phyloP scores from a whole-genome alignment of 2,888 invertebrate genomes.

The Caenorhabditis sp. region DNA sequence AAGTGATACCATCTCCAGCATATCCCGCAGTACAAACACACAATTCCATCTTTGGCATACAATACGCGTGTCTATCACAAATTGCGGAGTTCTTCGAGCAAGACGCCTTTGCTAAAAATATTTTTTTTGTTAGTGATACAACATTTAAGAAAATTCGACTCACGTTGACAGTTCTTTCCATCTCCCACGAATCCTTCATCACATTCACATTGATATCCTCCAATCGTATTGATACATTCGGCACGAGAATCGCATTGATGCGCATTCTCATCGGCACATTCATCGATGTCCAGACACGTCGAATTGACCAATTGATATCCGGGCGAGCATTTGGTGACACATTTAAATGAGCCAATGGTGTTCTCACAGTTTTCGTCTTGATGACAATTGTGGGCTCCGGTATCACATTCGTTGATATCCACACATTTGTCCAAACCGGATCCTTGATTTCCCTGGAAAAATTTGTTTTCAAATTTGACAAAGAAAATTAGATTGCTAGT shows the following conservation, averaged over 20 bases:
- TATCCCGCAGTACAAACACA: slow-evolving; percentile 66
- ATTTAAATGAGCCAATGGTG: slow-evolving; percentile 58
- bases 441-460: slow-evolving; percentile 36
- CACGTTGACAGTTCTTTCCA: slow-evolving; percentile 61
- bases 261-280: slow-evolving; percentile 42
- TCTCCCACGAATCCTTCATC: slow-evolving; percentile 64
- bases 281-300: slow-evolving; percentile 60
- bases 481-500: no score
- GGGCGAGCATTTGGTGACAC: slow-evolving; percentile 56
- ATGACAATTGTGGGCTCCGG: slow-evolving; percentile 73
- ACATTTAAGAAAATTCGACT: no score
- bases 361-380: slow-evolving; percentile 58
- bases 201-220: slow-evolving; percentile 61
- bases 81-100: slow-evolving; percentile 59
- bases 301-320: slow-evolving; percentile 53
- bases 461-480: no score
- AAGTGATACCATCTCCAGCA: slow-evolving; percentile 64
- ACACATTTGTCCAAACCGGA: slow-evolving; percentile 56
- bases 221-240: slow-evolving; percentile 60
- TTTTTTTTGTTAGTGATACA: no score
- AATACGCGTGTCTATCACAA: slow-evolving; percentile 67
- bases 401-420: slow-evolving; percentile 67
- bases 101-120: slow-evolving; percentile 57
- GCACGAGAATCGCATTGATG: slow-evolving; percentile 51
- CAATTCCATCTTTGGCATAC: slow-evolving; percentile 56